phyloP scores from a whole-genome alignment of 2,888 invertebrate species.

The Noctua fimbriata region DNA sequence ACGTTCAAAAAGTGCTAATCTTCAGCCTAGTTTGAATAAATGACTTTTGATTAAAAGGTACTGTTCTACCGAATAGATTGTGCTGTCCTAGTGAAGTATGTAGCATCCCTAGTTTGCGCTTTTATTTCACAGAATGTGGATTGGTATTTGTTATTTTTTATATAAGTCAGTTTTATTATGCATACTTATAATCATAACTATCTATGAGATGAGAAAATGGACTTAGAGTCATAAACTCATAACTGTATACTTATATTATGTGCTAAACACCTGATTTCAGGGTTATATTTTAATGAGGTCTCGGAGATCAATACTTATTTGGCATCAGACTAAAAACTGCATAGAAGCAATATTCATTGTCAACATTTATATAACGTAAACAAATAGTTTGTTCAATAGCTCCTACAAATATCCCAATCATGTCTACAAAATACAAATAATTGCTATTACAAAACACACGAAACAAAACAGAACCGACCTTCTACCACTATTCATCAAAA shows the following conservation, averaged over 20 bases:
- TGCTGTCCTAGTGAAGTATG: no score
- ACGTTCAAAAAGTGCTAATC: no score
- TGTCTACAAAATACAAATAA: neutral
- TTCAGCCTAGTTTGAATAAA: no score
- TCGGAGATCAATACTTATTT: neutral
- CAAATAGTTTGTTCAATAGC: neutral
- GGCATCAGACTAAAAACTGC: neutral
- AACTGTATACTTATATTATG: no score
- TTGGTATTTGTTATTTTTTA: neutral
- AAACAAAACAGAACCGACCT: constrained; percentile 15
- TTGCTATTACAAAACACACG: constrained; percentile 25
- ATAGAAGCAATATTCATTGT: neutral
- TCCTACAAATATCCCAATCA: neutral
- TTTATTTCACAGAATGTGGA: constrained; percentile 13
- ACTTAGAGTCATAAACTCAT: neutral
- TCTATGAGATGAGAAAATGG: neutral
- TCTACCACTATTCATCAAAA: neutral
- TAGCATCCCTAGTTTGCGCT: neutral
- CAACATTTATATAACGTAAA: neutral
- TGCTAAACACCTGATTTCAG: neutral
- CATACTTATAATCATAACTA: neutral
- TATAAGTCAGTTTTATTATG: neutral
- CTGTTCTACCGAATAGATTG: no score
- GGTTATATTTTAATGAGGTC: no score
- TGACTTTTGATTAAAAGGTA: no score